These are phyloP conservation scores for Sciurus carolinensis DNA, from an alignment of 2,797 vertebrate species.

Conservation along the genomic window DNA sequence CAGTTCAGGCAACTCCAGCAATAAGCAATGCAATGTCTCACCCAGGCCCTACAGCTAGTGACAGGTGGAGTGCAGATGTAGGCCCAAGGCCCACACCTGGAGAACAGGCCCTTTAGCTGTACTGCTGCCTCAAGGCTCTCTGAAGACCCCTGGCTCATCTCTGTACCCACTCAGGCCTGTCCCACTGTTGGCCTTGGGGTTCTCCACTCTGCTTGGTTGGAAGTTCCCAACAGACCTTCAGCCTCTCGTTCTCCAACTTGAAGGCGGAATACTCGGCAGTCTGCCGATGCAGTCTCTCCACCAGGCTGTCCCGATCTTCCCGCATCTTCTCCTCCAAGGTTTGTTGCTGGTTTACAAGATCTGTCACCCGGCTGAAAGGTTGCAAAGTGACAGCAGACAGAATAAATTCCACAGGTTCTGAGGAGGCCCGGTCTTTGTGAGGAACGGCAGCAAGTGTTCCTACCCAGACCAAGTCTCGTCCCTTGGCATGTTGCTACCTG, in stretches of 20 bases:
- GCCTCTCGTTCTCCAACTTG: constrained; percentile 93
- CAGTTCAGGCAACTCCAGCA: background rate
- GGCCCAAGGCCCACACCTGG: background rate
- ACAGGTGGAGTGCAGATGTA: background rate
- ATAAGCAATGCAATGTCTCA: background rate
- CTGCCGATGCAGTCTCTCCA: constrained; percentile 91
- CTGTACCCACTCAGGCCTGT: background rate
- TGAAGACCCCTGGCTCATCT: background rate
- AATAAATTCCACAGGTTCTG: background rate
- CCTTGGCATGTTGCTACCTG: background rate
- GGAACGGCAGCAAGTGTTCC: background rate
- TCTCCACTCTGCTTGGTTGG: fast-evolving
- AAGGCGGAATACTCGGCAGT: constrained; percentile 89
- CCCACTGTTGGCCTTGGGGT: background rate
- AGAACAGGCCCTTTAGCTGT: background rate
- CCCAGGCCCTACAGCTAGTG: background rate
- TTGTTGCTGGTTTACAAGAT: constrained; percentile 92
- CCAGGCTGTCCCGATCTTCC: constrained; percentile 90
- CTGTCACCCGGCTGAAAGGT: constrained; percentile 90
- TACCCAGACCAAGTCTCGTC: background rate
- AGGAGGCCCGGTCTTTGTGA: background rate
- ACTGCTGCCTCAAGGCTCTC: background rate
- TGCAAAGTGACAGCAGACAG: constrained; percentile 14
- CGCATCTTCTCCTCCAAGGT: constrained; percentile 90
- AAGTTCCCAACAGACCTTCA: constrained; percentile 90